Conservation (phyloP, 2,113 vertebrate genomes). For the Paracanthobrama guichenoti region DNA sequence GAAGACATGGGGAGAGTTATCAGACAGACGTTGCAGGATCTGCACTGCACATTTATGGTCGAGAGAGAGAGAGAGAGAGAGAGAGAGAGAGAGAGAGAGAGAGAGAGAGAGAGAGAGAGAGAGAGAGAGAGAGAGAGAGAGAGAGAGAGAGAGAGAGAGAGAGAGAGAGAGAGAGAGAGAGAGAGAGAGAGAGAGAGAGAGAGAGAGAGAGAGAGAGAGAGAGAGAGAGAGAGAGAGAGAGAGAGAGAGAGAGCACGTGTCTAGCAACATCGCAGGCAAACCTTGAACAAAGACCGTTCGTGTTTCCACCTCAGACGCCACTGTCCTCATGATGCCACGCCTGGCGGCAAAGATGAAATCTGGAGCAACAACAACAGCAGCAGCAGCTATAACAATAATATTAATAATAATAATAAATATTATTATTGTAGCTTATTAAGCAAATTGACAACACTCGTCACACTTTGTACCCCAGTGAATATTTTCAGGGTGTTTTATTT, state of each 20-base stretch:
- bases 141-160: conserved; percentile 52
- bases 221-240: conserved; percentile 54
- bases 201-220: conserved; percentile 47
- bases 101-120: conserved; percentile 55
- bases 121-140: conserved; percentile 41
- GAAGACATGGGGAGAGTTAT: conserved; percentile 70
- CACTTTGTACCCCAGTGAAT: not conserved
- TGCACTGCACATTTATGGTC: conserved; percentile 64
- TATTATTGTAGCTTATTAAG: no score
- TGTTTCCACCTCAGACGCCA: conserved; percentile 54
- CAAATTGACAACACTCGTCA: not conserved
- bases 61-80: conserved; percentile 50
- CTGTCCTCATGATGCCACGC: conserved; percentile 69
- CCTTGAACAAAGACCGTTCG: conserved; percentile 71
- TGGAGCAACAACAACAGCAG: conserved; percentile 2
- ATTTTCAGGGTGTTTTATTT: not conserved
- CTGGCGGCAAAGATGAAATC: conserved; percentile 65
- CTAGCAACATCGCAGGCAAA: conserved; percentile 61
- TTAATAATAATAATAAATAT: not conserved
- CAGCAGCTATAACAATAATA: conserved; percentile 14
- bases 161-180: no score
- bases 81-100: conserved; percentile 26
- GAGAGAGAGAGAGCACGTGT: conserved; percentile 52
- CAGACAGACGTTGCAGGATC: conserved; percentile 73
- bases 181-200: conserved; percentile 29